Evolutionary conservation across 53 echinoderm and acorn worm species (phyloP).

Genomic region (Zoroaster sp.): DNA sequence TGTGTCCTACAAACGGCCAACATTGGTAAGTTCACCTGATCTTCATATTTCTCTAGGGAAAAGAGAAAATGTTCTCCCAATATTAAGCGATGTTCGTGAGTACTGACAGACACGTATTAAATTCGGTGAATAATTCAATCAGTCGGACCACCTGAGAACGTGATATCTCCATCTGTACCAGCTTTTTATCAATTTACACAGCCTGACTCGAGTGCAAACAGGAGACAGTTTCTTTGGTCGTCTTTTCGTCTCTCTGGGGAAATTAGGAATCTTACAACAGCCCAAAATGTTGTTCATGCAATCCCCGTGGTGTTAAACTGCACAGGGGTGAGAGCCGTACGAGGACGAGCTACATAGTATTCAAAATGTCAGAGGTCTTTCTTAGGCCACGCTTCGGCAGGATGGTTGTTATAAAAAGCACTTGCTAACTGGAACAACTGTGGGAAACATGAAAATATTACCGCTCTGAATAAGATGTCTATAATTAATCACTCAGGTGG

Average conservation of each 20-base stretch:
- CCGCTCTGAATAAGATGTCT: background rate
- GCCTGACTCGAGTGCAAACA: conserved; percentile 24
- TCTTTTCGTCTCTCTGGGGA: background rate
- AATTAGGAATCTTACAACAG: conserved; percentile 4
- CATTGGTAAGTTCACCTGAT: background rate
- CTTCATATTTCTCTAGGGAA: background rate
- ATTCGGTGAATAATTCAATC: conserved; percentile 35
- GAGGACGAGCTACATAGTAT: background rate
- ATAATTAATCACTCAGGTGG: background rate
- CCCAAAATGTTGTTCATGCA: conserved; percentile 4
- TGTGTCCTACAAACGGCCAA: background rate
- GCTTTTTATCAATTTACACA: conserved; percentile 37
- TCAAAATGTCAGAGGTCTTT: background rate
- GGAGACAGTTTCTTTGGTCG: background rate
- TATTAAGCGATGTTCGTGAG: background rate
- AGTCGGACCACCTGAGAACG: background rate
- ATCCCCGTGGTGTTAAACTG: background rate
- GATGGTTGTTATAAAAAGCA: background rate
- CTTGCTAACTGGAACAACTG: background rate
- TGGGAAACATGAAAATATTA: background rate
- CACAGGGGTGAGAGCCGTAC: background rate
- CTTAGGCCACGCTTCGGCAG: background rate
- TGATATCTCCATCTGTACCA: conserved; percentile 9
- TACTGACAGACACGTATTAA: conserved; percentile 21
- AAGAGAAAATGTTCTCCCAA: background rate